Evolutionary conservation across 1,140 invertebrate genomes (phyloP), one percentile per base, ranked within the genome.

Genomic region (Brachionus angularis): DNA sequence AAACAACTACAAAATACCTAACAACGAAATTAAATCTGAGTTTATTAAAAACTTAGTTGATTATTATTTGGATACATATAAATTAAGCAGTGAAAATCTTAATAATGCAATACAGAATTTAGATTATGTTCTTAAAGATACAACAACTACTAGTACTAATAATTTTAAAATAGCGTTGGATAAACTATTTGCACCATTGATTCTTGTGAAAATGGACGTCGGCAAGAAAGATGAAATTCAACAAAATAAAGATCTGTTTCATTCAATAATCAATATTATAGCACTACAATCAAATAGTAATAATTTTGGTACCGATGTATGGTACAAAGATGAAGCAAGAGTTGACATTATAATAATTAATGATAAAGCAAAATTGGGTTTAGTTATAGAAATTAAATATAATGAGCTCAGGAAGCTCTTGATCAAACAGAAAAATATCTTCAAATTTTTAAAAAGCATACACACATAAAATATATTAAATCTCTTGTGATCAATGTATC

Each of bases 231-330:
- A 10, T 10, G 53, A 27, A 58, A 27, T 58, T 21, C 53, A 58
- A n/a, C 12, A 8, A 58, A 58, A 58, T 58, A 27, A 58, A 58
- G 53, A 58, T 58, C 21, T 58, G 21, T 12, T 58, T 18, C 53
- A 58, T 29, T 58, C 53, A 58, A 21, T 21, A 58, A 58, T 58
- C 14, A 58, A 58, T 58, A 16, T 16, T 58, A 21, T 39, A 39
- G 53, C 53, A n/a, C 29, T 58, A 33, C 53, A 58, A 23, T 31
- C 33, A 27, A 58, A 58, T 31, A 31, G 53, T 27, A 18, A 14
- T 58, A 58, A 58, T 31, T 58, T 58, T 39, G 53, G 53, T 58
- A 29, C 53, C 33, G 53, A 58, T 31, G 53, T 58, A 58, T 58
- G 53, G 53, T 34, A 31, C 29, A 34, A 58, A 58, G 33, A 58